phyloP scores from a whole-genome alignment of 2,888 invertebrate genomes.

The Neuroscelio doddi region DNA sequence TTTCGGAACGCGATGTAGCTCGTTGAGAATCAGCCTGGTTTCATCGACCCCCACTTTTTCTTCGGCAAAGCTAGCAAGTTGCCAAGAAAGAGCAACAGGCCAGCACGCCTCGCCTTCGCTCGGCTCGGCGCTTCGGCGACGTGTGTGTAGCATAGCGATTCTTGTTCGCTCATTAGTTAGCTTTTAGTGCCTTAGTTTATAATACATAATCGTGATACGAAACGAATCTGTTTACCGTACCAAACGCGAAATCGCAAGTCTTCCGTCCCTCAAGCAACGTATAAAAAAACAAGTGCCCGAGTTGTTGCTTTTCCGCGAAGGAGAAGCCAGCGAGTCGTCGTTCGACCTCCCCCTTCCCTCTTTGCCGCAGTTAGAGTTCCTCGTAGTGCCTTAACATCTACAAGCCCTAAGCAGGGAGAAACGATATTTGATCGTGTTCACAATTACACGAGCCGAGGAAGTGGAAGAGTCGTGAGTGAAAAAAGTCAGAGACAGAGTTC shows the following conservation, averaged over 20 bases:
- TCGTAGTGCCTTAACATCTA: slow-evolving; percentile 56
- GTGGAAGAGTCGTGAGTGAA: slow-evolving; percentile 7
- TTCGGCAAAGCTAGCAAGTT: slow-evolving; percentile 44
- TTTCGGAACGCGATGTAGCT: slow-evolving; percentile 2
- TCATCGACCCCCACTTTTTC: slow-evolving; percentile 34
- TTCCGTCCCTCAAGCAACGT: slow-evolving; percentile 1
- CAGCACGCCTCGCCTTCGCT: slow-evolving; percentile 56
- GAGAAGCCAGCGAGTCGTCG: slow-evolving; percentile 31
- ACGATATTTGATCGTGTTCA: not conserved
- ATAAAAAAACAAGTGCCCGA: not conserved
- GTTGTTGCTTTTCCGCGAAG: slow-evolving; percentile 38
- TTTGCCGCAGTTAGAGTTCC: slow-evolving; percentile 51
- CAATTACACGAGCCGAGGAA: slow-evolving; percentile 11
- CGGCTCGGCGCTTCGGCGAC: slow-evolving; percentile 48
- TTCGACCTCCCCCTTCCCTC: slow-evolving; percentile 32
- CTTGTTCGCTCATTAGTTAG: not conserved
- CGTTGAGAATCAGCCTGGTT: slow-evolving; percentile 12
- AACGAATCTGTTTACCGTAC: not conserved
- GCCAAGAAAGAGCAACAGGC: slow-evolving; percentile 61
- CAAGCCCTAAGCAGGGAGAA: slow-evolving; percentile 43
- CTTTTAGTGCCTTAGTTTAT: not conserved
- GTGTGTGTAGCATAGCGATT: slow-evolving; percentile 6
- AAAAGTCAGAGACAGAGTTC: not conserved
- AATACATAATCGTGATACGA: too few species aligned
- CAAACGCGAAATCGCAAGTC: slow-evolving; percentile 14